Base-by-base conservation (phyloP, 92 coral and sea anemone genomes). In the Virgularia gustaviana region DNA sequence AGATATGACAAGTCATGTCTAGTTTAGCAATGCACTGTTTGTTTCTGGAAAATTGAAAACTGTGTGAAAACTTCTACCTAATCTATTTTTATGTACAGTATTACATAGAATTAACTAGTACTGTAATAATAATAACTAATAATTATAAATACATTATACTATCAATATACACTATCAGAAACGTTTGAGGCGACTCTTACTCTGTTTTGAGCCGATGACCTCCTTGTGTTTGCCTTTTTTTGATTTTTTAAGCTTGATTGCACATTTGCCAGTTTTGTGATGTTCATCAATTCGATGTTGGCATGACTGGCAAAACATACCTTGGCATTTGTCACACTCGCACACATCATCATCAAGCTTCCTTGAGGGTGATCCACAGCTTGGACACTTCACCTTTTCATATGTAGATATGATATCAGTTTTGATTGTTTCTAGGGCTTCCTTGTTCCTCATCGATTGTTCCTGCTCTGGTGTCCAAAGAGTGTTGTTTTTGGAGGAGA, bases 291-390 rank as follows among this genome's bases (percentile, higher is more conserved):
- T 51, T 66, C 18, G 49, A 27, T 25, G 37, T 33, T 44, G 57
- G 27, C 73, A 66, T 30, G 52, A 45, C 16, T 27, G 30, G 33
- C 73, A 66, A 29, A 66, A 66, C 15, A 12, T 66, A 18, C 22
- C 73, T 47, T 66, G 39, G 39, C 73, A 66, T 28, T 66, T 33
- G 0, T 42, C 73, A 66, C 73, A 66, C 38, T 66, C 73, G 32
- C 58, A 66, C 58, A 31, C 32, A 34, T 66, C 16, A 7, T 66
- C 52, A 3, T 6, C 73, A 44, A 35, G 27, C 29, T 45, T 66
- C 33, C 41, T 44, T 13, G 73, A 66, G 5, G 73, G 73, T 23
- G 73, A 66, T 0, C 73, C 73, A 66, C 73, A 66, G 29, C n/a
- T 28, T 24, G 73, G 73, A 45, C 73, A 66, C 32, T 66, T 66